Base-by-base conservation (phyloP, 1,140 invertebrate species). In the Sycobia sp. region DNA sequence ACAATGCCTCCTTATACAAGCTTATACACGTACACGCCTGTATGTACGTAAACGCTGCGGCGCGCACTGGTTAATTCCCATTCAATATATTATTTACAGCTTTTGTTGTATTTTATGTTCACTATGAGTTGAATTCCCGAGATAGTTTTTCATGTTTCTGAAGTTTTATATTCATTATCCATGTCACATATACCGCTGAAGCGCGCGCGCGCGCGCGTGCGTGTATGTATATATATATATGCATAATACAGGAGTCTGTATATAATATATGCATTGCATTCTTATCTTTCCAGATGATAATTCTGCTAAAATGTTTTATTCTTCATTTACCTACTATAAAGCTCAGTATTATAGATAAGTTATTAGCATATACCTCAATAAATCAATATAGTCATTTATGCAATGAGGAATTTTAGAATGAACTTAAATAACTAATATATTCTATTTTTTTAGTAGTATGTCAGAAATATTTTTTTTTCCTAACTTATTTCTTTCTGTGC, bases 51-150 rank as follows among this genome's bases (percentile, higher is more conserved):
- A 5, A 25, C 11, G 14, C 20, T n/a, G 20, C 16, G 27, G 38
- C 27, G 36, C 25, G 34, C 16, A 27, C 18, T 32, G 5, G 36
- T 23, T 25, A 51, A 61, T 44, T 53, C 36, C 22, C 27, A 14
- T 44, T 61, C 14, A 14, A 22, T 50, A 36, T 22, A 67, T 69
- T 69, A 67, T 72, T 72, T 73, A 70, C 65, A 71, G 71, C 68
- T 71, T 76, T 77, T 75, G 72, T 76, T 75, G 76, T 78, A 76
- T 76, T 75, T 78, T 69, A 71, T 76, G 69, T 74, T 75, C 76
- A 79, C 75, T 72, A 73, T 58, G 62, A 71, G 63, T 25, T 64
- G 61, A 67, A 50, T 27, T 49, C 20, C 32, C 3, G 18, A 53
- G 14, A 34, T 2, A 44, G 1, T 44, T 61, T 61, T 53, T 59